Base-by-base conservation (phyloP, 2,888 invertebrate species). In the Ichneumoninae sp. region DNA sequence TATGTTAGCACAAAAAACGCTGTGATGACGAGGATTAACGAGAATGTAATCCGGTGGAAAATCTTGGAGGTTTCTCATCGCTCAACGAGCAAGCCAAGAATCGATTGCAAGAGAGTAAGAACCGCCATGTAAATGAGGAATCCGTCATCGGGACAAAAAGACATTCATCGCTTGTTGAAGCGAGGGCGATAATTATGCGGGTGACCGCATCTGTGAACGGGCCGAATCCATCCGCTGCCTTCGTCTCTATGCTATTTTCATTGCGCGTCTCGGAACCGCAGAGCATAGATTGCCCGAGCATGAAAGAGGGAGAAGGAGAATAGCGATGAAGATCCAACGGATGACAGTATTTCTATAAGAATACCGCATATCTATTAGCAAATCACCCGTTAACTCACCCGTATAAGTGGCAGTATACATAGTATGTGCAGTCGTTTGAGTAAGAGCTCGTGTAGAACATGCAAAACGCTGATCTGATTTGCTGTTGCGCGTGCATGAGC, bases 151-250 rank as follows among this genome's bases (percentile, higher is more conserved):
- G 65, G 36, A 65, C 52, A 68, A 63, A 70, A 70, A 65, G 74
- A 75, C 63, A 50, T 40, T 19, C 47, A 75, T 78, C 47, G 36
- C 47, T 60, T 76, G 52, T 13, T 33, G 71, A 70, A 70, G 71
- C 81, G 78, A 79, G 44, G 65, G 68, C 36, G 68, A 85, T 73
- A 85, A 85, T 85, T 82, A 85, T 80, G 85, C 85, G 80, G 85
- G 82, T 85, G 85, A 80, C 85, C 85, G 82, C 85, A 85, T 85
- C 76, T 60, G 57, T 57, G 60, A 81, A 50, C 36, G 6, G 63
- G 40, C 22, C 36, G 30, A 33, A 30, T 63, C 36, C 54, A 33
- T 36, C 57, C 74, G 54, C 47, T 74, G 65, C 73, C 82, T 73
- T 36, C 63, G 30, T 63, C 71, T 79, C 75, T 71, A 68, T 63